These are phyloP conservation scores for Electrophaes corylata DNA, from an alignment of 2,888 invertebrate genomes.

Conservation along the genomic window DNA sequence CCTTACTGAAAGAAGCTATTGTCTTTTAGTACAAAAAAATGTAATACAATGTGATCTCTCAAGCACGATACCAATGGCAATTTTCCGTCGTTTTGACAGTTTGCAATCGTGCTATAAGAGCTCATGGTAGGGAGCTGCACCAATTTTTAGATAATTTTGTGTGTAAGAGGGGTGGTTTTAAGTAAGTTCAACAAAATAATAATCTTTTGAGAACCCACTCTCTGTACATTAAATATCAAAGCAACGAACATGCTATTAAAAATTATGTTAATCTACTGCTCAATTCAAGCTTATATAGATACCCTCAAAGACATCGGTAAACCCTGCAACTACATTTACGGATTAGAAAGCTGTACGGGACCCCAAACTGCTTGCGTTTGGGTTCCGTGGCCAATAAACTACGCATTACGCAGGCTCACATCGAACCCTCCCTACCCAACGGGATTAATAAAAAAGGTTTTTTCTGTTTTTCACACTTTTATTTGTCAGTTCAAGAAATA, in stretches of 20 bases:
- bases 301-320: conserved; percentile 36
- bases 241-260: conserved; percentile 15
- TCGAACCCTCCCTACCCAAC: conserved; percentile 45
- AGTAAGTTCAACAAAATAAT: not conserved
- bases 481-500: conserved; percentile 9
- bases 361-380: conserved; percentile 64
- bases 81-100: too few relatives aligned
- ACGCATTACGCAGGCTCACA: conserved; percentile 61
- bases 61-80: too few relatives aligned
- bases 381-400: conserved; percentile 70
- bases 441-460: conserved; percentile 39
- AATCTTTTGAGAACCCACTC: not conserved
- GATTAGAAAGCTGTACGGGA: conserved; percentile 65
- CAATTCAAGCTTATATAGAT: conserved; percentile 22
- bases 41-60: too few relatives aligned
- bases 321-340: conserved; percentile 61
- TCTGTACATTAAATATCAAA: conserved; percentile 16
- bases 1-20: too few relatives aligned
- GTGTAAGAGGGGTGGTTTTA: not conserved
- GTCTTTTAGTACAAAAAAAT: too few relatives aligned
- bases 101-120: too few relatives aligned
- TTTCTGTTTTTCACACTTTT: conserved; percentile 28
- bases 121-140: too few relatives aligned
- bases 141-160: too few relatives aligned
- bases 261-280: conserved; percentile 24